phyloP scores from a whole-genome alignment of 2,797 vertebrate genomes.

The Odontamblyopus rebecca region DNA sequence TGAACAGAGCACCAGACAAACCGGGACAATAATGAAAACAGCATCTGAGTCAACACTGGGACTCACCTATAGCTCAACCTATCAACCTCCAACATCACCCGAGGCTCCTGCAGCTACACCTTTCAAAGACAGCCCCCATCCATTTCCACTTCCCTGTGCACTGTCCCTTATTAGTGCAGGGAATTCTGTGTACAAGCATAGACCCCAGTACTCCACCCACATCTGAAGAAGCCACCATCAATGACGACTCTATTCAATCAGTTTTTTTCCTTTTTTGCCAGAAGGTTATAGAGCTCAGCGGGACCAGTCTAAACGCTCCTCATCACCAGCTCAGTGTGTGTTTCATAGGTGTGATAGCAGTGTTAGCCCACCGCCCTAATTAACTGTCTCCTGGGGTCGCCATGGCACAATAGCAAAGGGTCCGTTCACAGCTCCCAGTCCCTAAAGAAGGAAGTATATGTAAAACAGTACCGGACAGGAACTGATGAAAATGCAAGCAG shows the following conservation, averaged over 20 bases:
- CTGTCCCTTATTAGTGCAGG: conserved; percentile 51
- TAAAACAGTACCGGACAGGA: conserved; percentile 33
- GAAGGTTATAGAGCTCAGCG: conserved; percentile 32
- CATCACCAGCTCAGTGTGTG: conserved; percentile 47
- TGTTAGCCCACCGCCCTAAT: conserved; percentile 40
- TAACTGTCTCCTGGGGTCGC: conserved; percentile 49
- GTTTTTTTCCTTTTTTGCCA: conserved; percentile 17
- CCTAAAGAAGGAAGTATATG: conserved; percentile 48
- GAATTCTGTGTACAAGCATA: conserved; percentile 51
- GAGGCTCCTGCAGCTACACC: conserved; percentile 27
- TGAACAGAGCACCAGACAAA: conserved; percentile 44
- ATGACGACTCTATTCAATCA: conserved; percentile 62
- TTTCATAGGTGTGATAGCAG: conserved; percentile 37
- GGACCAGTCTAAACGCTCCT: conserved; percentile 39
- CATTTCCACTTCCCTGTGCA: conserved; percentile 55
- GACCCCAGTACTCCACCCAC: conserved; percentile 47
- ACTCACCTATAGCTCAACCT: conserved; percentile 47
- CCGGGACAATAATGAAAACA: conserved; percentile 53
- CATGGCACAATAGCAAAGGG: conserved; percentile 33
- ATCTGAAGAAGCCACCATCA: conserved; percentile 47
- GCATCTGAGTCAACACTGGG: conserved; percentile 44
- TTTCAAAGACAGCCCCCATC: conserved; percentile 54
- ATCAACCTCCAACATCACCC: conserved; percentile 39
- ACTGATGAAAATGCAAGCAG: conserved; percentile 50
- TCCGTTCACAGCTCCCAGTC: conserved; percentile 24